Evolutionary conservation across 2,113 vertebrate genomes (phyloP), one percentile per base, ranked within the genome.

Genomic region (Asarcornis scutulata): DNA sequence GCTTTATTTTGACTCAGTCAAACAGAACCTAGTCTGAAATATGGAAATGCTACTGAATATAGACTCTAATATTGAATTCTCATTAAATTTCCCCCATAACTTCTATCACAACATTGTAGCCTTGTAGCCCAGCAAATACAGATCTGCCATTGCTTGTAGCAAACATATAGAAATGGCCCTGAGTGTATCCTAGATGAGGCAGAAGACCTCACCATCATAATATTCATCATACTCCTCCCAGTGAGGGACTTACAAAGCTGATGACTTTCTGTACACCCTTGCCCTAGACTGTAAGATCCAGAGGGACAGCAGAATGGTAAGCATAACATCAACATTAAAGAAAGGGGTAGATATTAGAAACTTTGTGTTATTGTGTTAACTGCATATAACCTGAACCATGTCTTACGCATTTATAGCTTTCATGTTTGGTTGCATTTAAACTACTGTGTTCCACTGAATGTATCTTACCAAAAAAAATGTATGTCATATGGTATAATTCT

Each of bases 1-100:
- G 59, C 9, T 83, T 80, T 59, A 80, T 67, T 88, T 88, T 52
- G 20, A 92, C n/a, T 80, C 76, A 81, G 56, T 93, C 76, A 94
- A 87, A 91, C 18, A 74, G 56, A 96, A 88, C 10, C 4, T 71
- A 83, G 63, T 48, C 44, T 17, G 34, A 74, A 83, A 84, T 38
- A 91, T 4, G 20, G 34, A 93, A 63, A 88, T 89, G 34, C 55
- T 14, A 75, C 25, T 85, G 34, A 85, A 56, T 62, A 83, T 21
- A 10, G 10, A 67, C 7, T 5, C 16, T 76, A 76, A 79, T 48
- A 82, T 0, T 87, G 48, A 87, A 74, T 31, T 71, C 6, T 29
- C 63, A 78, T 52, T 17, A 62, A 58, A 36, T 87, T 83, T 84
- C 21, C 2, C n/a, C 50, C 46, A 11, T 16, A 66, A 73, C 69